phyloP scores from a whole-genome alignment of 2,113 vertebrate genomes.

The Podilymbus podiceps region DNA sequence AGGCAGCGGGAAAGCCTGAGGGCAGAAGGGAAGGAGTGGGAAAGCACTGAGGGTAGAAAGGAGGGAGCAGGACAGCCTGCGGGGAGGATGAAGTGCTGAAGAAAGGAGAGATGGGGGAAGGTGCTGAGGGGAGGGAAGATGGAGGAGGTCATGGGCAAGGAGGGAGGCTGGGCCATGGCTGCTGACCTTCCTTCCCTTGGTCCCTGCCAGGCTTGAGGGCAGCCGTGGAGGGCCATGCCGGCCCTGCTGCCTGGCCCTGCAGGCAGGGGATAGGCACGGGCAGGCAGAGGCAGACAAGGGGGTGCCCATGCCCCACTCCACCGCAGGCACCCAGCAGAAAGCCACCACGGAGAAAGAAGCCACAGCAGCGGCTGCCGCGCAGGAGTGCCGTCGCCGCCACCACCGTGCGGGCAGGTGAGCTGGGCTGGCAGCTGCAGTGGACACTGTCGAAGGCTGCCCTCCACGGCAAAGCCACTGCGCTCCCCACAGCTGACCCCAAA shows the following conservation, averaged over 20 bases:
- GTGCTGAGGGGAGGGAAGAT: background rate
- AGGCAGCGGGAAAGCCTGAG: background rate
- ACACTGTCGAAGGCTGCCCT: background rate
- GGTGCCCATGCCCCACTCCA: background rate
- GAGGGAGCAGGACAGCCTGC: no score
- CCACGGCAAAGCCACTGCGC: rapidly evolving
- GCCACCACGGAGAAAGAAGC: background rate
- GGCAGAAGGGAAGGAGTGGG: background rate
- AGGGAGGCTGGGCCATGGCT: background rate
- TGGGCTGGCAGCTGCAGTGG: background rate
- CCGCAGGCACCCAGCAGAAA: rapidly evolving
- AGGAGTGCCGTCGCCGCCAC: background rate
- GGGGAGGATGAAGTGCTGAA: no score
- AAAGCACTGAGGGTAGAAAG: no score
- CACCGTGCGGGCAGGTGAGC: background rate
- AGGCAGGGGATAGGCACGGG: rapidly evolving
- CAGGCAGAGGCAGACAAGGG: background rate
- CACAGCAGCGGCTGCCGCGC: rapidly evolving
- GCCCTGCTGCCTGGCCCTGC: rapidly evolving
- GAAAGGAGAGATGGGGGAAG: background rate
- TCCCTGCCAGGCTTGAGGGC: background rate
- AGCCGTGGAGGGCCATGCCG: background rate
- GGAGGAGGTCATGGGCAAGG: no score
- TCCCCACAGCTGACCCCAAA: background rate
- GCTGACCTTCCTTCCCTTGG: background rate